Percentiles rank a stretch among this genome's conserved stretches.
phyloP scores from a whole-genome alignment of 2,888 invertebrate genomes.

The Patella depressa region DNA sequence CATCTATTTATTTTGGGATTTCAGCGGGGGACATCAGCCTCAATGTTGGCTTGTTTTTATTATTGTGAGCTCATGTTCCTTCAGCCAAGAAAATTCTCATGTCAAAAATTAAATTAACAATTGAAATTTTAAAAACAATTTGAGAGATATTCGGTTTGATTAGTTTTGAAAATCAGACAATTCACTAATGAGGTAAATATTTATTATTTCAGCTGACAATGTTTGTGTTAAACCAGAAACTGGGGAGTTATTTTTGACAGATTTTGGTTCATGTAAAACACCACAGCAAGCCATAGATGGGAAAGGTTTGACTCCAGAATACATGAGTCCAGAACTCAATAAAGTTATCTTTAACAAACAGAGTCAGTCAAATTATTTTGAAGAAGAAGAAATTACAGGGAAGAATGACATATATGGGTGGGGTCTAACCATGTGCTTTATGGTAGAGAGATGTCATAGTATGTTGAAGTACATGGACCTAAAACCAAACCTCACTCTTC shows the following conservation, averaged over 20 bases:
- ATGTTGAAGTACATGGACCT: neutral
- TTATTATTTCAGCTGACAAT: slow-evolving; percentile 18
- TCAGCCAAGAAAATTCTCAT: too few relatives aligned
- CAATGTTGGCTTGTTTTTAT: too few relatives aligned
- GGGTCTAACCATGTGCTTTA: slow-evolving; percentile 2
- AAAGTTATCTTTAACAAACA: neutral
- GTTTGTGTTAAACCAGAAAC: slow-evolving; percentile 12
- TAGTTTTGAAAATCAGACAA: too few relatives aligned
- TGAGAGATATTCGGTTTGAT: too few relatives aligned
- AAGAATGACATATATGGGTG: slow-evolving; percentile 13
- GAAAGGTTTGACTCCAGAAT: slow-evolving; percentile 21
- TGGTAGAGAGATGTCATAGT: neutral
- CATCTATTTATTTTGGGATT: too few relatives aligned
- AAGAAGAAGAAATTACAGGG: neutral
- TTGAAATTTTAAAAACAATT: too few relatives aligned
- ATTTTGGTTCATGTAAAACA: slow-evolving; percentile 20
- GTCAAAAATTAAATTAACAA: too few relatives aligned
- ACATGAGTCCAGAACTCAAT: slow-evolving; percentile 23
- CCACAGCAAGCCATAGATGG: slow-evolving; percentile 14
- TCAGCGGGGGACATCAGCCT: too few relatives aligned
- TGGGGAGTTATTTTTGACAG: slow-evolving; percentile 13
- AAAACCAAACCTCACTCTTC: too few relatives aligned
- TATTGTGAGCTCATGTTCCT: too few relatives aligned
- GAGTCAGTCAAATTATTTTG: neutral
- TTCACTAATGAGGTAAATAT: too few relatives aligned